Evolutionary conservation across 2,113 vertebrate genomes (phyloP).

Genomic region (Prolemur simus): DNA sequence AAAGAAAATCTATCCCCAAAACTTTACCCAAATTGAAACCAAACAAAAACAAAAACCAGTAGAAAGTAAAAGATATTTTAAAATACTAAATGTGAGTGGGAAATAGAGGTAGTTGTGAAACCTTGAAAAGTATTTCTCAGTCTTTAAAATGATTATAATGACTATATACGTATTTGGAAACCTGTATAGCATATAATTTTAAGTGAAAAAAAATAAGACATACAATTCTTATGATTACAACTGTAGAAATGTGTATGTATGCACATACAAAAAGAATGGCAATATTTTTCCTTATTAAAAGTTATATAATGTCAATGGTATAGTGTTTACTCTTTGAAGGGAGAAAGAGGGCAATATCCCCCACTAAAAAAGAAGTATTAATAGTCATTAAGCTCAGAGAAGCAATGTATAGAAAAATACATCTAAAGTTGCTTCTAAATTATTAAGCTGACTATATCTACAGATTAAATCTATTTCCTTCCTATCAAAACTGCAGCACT

Average conservation of each 20-base stretch:
- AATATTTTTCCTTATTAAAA: not conserved
- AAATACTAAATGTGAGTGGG: not conserved
- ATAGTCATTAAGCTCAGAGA: slow-evolving; percentile 5
- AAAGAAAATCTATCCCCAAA: slow-evolving; percentile 20
- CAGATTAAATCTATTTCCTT: not conserved
- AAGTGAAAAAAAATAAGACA: slow-evolving; percentile 7
- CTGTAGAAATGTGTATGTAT: not conserved
- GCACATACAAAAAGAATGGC: not conserved
- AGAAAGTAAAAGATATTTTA: not conserved
- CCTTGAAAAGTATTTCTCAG: not conserved
- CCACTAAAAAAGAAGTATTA: not conserved
- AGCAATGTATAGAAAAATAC: not conserved
- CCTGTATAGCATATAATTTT: not conserved
- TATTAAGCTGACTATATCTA: not conserved
- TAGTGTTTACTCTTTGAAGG: not conserved
- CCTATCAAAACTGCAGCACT: not conserved
- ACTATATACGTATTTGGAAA: not conserved
- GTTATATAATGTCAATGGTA: not conserved
- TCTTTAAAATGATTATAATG: slow-evolving; percentile 2
- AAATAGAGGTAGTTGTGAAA: not conserved
- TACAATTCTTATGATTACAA: not conserved
- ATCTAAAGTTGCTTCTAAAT: slow-evolving; percentile 31
- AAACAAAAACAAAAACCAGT: not conserved
- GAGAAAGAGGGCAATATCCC: not conserved
- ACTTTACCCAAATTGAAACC: not conserved